Conservation (phyloP, 2,888 invertebrate species). For the Chrysopilus asiliformis region DNA sequence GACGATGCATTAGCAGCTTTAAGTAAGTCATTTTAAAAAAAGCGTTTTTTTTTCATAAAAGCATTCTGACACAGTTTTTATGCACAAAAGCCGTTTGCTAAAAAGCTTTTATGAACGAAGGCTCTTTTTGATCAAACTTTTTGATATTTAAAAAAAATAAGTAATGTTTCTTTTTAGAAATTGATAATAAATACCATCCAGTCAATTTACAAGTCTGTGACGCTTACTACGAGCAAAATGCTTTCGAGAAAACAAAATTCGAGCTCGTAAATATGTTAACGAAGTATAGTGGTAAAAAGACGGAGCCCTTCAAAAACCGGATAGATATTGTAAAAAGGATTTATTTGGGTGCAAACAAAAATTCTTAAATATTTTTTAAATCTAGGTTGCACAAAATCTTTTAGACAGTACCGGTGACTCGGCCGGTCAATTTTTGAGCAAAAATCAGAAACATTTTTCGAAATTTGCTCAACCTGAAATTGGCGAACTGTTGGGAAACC, state of each 20-base stretch:
- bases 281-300: slow-evolving; percentile 20
- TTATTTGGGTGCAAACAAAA: neutral
- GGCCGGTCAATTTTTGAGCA: slow-evolving; percentile 23
- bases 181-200: slow-evolving; percentile 20
- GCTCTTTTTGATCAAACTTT: neutral
- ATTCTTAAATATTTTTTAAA: neutral
- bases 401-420: slow-evolving; percentile 24
- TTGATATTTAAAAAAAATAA: neutral
- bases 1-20: slow-evolving; percentile 22
- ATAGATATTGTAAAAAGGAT: slow-evolving; percentile 20
- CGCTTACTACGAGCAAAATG: slow-evolving; percentile 27
- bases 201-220: slow-evolving; percentile 30
- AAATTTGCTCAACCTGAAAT: too few relatives aligned
- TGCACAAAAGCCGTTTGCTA: neutral
- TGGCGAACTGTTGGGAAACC: slow-evolving; percentile 25
- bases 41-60: neutral
- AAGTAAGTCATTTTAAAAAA: slow-evolving; percentile 17
- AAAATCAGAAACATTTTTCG: slow-evolving; percentile 22
- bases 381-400: slow-evolving; percentile 27
- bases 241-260: slow-evolving; percentile 23
- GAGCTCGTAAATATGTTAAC: slow-evolving; percentile 23
- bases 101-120: too few relatives aligned
- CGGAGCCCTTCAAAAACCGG: slow-evolving; percentile 21
- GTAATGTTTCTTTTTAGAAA: too few relatives aligned
- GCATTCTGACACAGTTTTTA: neutral